Conservation (phyloP, 2,113 vertebrate genomes). For the Sterna hirundo region DNA sequence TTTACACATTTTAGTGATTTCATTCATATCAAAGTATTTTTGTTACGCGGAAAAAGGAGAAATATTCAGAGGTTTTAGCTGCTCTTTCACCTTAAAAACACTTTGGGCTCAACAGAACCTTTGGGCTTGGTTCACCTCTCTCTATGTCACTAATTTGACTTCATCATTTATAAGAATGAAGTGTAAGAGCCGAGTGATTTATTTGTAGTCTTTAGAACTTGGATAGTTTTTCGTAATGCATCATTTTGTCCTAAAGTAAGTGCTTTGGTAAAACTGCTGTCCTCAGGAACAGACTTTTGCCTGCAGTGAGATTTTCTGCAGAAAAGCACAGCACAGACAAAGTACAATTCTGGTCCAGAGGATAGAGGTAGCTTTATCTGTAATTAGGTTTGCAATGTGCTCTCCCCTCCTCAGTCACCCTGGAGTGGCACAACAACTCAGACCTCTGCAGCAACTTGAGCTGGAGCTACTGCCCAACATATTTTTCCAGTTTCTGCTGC, state of each 20-base stretch:
- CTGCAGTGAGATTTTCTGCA: background rate
- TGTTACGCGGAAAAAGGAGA: background rate
- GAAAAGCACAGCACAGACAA: background rate
- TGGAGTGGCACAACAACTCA: background rate
- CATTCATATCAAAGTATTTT: background rate
- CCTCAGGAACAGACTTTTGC: background rate
- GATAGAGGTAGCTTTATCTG: background rate
- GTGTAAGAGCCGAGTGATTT: background rate
- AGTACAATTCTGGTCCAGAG: rapidly evolving
- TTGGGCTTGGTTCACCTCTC: background rate
- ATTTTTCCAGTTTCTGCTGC: background rate
- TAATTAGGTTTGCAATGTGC: background rate
- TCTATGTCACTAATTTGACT: background rate
- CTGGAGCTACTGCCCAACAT: background rate
- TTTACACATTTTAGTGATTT: background rate
- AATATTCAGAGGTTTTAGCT: background rate
- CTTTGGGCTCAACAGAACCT: background rate
- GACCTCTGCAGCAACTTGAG: background rate
- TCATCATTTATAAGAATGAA: background rate
- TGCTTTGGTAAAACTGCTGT: background rate
- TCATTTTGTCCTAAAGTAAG: background rate
- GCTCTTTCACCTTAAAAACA: background rate
- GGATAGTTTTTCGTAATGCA: background rate
- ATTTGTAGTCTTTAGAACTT: background rate
- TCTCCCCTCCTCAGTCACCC: background rate